Evolutionary conservation across 1,140 invertebrate genomes (phyloP).

Genomic region (Polypedilum pembai): DNA sequence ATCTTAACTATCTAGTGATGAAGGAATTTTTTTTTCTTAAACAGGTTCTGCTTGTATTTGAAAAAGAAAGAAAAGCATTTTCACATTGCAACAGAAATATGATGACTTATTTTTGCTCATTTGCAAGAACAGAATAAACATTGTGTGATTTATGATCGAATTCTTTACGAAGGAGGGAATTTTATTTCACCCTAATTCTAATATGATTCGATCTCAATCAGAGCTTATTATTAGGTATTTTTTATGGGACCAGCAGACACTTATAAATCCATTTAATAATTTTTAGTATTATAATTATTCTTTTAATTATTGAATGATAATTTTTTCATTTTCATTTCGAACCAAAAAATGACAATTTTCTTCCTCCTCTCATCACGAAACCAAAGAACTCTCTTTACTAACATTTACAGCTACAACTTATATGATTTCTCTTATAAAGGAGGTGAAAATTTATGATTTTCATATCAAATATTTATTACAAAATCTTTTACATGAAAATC

Average conservation of each 20-base stretch:
- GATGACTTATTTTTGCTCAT: no score
- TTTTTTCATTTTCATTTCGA: background rate
- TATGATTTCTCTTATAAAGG: background rate
- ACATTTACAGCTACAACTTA: constrained; percentile 26
- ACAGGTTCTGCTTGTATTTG: no score
- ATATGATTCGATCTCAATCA: no score
- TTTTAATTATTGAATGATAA: background rate
- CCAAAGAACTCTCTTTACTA: background rate
- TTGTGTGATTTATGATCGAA: no score
- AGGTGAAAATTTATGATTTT: background rate
- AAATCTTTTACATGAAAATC: no score
- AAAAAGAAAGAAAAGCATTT: no score
- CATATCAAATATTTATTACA: background rate
- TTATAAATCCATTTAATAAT: constrained; percentile 22
- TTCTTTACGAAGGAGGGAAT: constrained; percentile 1
- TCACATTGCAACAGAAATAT: no score
- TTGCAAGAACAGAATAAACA: no score
- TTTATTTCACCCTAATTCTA: background rate
- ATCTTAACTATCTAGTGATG: background rate
- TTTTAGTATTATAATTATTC: background rate
- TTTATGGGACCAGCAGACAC: constrained; percentile 22
- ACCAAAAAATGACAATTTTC: background rate
- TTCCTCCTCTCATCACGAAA: background rate
- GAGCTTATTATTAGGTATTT: background rate
- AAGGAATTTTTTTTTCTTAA: no score